Conservation (phyloP, 2,113 vertebrate species). For the Grantiella picta region DNA sequence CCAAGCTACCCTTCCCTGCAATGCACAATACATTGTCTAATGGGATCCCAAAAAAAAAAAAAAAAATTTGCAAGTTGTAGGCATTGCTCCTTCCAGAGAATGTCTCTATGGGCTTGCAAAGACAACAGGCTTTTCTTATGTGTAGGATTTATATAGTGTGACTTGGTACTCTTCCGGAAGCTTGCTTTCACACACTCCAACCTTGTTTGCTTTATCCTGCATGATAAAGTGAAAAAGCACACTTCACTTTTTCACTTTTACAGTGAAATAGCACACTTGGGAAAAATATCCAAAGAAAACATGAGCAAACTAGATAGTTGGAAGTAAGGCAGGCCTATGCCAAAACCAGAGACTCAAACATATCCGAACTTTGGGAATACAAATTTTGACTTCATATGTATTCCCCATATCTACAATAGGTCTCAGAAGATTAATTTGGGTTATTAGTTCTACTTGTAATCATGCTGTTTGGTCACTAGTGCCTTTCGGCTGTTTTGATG, state of each 20-base stretch:
- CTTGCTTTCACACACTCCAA: conserved; percentile 33
- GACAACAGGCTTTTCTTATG: background rate
- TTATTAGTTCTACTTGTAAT: conserved; percentile 38
- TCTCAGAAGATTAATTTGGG: background rate
- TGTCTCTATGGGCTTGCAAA: background rate
- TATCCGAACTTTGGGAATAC: background rate
- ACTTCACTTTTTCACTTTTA: too few species aligned
- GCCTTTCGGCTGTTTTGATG: background rate
- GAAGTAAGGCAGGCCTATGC: conserved; percentile 11
- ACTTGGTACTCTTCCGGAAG: conserved; percentile 19
- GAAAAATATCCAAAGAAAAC: conserved; percentile 39
- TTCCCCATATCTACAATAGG: background rate
- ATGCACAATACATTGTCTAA: background rate
- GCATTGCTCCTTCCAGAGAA: background rate
- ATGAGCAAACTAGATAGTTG: background rate
- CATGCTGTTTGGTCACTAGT: background rate
- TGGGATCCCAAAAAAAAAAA: background rate
- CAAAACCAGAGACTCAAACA: conserved; percentile 15
- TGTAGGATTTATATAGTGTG: conserved; percentile 30
- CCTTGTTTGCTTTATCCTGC: background rate
- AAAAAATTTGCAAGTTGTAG: background rate
- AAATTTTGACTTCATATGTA: background rate
- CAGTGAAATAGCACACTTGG: background rate
- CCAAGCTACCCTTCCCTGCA: background rate
- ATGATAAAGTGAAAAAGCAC: conserved; percentile 10